Evolutionary conservation across 2,113 vertebrate species (phyloP).

Genomic region (Peucedramus taeniatus): DNA sequence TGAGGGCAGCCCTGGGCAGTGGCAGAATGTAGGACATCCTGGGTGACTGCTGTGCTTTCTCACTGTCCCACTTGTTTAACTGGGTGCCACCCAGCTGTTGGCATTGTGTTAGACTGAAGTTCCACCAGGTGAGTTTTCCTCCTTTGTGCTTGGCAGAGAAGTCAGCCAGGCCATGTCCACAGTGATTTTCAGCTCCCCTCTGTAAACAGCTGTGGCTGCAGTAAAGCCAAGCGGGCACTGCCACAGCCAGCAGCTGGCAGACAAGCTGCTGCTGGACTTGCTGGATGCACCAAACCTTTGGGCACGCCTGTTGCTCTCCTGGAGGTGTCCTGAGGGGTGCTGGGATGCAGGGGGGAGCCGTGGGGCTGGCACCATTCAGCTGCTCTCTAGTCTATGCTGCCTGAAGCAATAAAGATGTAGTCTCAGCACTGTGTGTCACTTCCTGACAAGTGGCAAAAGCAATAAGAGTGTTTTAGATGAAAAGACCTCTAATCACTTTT

Average conservation of each 20-base stretch:
- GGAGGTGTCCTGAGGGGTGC: not conserved
- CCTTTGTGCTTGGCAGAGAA: not conserved
- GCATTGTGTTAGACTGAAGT: accelerated
- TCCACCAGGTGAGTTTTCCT: not conserved
- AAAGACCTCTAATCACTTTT: not conserved
- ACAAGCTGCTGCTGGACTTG: not conserved
- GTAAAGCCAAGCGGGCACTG: accelerated
- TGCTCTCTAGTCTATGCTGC: not conserved
- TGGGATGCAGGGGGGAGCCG: not conserved
- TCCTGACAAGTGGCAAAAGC: not conserved
- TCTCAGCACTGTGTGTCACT: not conserved
- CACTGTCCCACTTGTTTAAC: accelerated
- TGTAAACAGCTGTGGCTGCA: accelerated
- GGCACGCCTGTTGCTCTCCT: accelerated
- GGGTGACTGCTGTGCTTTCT: not conserved
- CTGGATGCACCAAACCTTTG: not conserved
- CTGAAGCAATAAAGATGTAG: not conserved
- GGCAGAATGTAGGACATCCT: not conserved
- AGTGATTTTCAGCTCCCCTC: not conserved
- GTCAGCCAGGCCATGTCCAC: accelerated
- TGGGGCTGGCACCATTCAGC: not conserved
- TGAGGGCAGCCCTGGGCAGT: not conserved
- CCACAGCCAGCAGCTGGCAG: not conserved
- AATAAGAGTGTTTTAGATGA: not conserved
- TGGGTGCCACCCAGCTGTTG: not conserved